A percentile compares a stretch with the other conserved stretches of the same genome.
Conservation (phyloP, 2,888 invertebrate species). For the Hyalella azteca region DNA sequence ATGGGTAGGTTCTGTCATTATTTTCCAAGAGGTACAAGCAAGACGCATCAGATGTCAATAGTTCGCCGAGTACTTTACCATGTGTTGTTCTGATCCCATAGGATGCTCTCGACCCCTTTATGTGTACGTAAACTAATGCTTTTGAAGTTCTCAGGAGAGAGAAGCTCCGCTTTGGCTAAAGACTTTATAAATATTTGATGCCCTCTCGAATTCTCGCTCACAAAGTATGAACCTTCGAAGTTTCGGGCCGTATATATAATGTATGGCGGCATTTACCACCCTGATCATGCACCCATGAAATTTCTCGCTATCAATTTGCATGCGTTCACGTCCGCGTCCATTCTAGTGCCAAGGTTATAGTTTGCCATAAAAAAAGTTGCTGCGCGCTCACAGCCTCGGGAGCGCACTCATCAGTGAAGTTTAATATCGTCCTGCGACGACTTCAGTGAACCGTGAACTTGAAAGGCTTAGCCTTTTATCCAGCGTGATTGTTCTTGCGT, state of each 20-base stretch:
- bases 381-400: not conserved
- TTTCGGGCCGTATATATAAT: not conserved
- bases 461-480: not conserved
- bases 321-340: slow-evolving; percentile 1
- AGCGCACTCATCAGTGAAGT: slow-evolving; percentile 1
- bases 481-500: not conserved
- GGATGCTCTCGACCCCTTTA: not conserved
- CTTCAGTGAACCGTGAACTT: slow-evolving; percentile 33
- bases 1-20: too few species aligned
- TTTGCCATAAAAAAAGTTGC: slow-evolving; percentile 20
- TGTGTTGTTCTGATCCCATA: not conserved
- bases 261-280: not conserved
- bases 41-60: too few species aligned
- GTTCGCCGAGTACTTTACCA: too few species aligned
- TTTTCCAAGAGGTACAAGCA: too few species aligned
- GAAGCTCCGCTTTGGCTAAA: not conserved
- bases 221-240: too few species aligned
- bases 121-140: not conserved
- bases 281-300: slow-evolving; percentile 6
- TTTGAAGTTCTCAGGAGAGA: not conserved
- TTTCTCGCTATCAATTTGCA: slow-evolving; percentile 24
- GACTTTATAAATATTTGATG: not conserved
- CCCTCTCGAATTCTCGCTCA: not conserved
- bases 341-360: slow-evolving; percentile 27
- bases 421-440: slow-evolving; percentile 4